Evolutionary conservation across 2,888 invertebrate species (phyloP).

Genomic region (Tanytarsus gracilentus): DNA sequence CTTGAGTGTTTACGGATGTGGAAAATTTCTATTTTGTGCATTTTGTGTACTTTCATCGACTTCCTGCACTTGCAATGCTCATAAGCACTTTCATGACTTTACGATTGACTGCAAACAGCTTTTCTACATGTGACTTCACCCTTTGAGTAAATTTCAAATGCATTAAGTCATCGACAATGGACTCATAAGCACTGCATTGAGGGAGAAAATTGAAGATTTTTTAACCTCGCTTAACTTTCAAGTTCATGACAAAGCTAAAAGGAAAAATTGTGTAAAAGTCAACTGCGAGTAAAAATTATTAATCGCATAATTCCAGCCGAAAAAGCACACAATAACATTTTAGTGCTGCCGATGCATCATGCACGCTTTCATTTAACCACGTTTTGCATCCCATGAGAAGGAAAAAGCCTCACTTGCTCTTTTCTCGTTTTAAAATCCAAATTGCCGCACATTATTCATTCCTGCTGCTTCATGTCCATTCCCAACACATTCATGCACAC

Average conservation of each 20-base stretch:
- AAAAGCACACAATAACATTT: too few species aligned
- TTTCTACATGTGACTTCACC: background rate
- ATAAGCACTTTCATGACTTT: background rate
- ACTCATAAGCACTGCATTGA: too few species aligned
- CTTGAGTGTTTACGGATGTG: background rate
- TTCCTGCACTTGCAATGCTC: too few species aligned
- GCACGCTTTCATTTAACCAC: background rate
- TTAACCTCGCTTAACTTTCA: too few species aligned
- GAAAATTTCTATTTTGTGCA: background rate
- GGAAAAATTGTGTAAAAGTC: too few species aligned
- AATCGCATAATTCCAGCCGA: too few species aligned
- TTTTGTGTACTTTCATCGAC: too few species aligned
- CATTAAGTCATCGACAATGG: background rate
- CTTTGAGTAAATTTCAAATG: background rate
- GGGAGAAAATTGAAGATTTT: too few species aligned
- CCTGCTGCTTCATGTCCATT: background rate
- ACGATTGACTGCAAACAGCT: background rate
- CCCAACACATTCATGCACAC: background rate
- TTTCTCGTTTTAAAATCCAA: background rate
- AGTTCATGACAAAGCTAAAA: too few species aligned
- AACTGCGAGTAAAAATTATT: too few species aligned
- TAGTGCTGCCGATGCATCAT: background rate
- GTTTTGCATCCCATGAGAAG: background rate
- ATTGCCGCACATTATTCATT: constrained; percentile 1
- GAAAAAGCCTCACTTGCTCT: too few species aligned